These are phyloP conservation scores for Tenthredo notha DNA, from an alignment of 2,888 invertebrate species.

Conservation along the genomic window DNA sequence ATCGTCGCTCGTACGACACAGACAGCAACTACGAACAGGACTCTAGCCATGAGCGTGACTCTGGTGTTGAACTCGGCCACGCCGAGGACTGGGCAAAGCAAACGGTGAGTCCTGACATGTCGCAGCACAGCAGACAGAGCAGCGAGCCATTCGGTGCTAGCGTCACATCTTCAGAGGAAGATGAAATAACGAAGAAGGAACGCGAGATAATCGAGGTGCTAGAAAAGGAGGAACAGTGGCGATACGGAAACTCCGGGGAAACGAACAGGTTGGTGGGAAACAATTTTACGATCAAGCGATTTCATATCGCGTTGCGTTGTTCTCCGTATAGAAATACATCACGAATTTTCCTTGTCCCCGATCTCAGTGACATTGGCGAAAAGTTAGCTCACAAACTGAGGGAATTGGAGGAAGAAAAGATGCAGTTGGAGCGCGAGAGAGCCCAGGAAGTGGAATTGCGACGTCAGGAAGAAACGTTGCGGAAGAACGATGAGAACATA, in stretches of 20 bases:
- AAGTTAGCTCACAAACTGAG: constrained; percentile 81
- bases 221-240: constrained; percentile 83
- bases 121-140: constrained; percentile 89
- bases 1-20: constrained; percentile 87
- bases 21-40: constrained; percentile 81
- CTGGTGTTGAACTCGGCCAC: constrained; percentile 87
- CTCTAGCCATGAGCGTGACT: constrained; percentile 83
- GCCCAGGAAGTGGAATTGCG: constrained; percentile 71
- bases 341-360: not conserved
- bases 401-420: constrained; percentile 79
- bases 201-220: constrained; percentile 84
- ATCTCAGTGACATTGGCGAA: constrained; percentile 78
- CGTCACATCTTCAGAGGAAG: constrained; percentile 88
- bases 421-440: constrained; percentile 78
- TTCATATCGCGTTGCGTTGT: not conserved
- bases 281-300: not conserved
- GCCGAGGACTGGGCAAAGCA: constrained; percentile 77
- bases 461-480: constrained; percentile 71
- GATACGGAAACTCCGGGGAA: constrained; percentile 77
- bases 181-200: constrained; percentile 85
- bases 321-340: not conserved
- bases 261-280: constrained; percentile 71
- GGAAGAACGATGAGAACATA: constrained; percentile 74
- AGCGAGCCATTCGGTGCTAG: constrained; percentile 88
- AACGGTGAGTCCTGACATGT: constrained; percentile 76